phyloP scores from a whole-genome alignment of 2,888 invertebrate species.

The Ichneumoninae sp. region DNA sequence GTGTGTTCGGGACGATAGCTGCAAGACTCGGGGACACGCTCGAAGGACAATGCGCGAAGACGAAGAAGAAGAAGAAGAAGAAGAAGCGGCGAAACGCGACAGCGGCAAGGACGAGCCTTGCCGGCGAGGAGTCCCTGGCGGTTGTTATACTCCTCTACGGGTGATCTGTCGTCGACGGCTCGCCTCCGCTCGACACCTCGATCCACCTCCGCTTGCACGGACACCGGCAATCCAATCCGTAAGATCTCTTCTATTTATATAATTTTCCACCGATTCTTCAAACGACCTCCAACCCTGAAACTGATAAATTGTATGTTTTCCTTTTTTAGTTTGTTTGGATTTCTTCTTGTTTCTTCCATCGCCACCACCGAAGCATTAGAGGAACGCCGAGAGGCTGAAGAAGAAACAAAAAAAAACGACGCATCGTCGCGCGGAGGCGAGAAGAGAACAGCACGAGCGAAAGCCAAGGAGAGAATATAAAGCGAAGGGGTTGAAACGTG shows the following conservation, averaged over 20 bases:
- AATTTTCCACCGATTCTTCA: background rate
- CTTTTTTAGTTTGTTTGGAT: background rate
- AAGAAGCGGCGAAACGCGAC: slow-evolving; percentile 38
- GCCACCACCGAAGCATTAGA: background rate
- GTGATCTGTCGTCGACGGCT: slow-evolving; percentile 52
- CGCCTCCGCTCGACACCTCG: slow-evolving; percentile 33
- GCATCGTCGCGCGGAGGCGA: slow-evolving; percentile 21
- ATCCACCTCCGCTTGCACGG: slow-evolving; percentile 21
- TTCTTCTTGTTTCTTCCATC: background rate
- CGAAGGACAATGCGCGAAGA: slow-evolving; percentile 49
- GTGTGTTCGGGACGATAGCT: slow-evolving; percentile 16
- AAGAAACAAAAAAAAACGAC: background rate
- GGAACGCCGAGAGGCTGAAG: background rate
- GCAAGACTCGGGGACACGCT: slow-evolving; percentile 21
- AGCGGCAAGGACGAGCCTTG: slow-evolving; percentile 40
- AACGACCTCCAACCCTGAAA: background rate
- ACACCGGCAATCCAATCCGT: slow-evolving; percentile 27
- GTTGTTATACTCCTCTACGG: slow-evolving; percentile 32
- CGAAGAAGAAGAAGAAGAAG: slow-evolving; percentile 18
- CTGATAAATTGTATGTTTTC: background rate
- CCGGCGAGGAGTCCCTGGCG: slow-evolving; percentile 13
- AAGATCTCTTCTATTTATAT: slow-evolving; percentile 11
- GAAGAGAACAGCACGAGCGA: slow-evolving; percentile 37
- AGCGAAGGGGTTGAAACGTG: slow-evolving; percentile 51
- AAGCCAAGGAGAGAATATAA: slow-evolving; percentile 36